Conservation (phyloP, 2,888 invertebrate genomes). For the Steinernema hermaphroditum region DNA sequence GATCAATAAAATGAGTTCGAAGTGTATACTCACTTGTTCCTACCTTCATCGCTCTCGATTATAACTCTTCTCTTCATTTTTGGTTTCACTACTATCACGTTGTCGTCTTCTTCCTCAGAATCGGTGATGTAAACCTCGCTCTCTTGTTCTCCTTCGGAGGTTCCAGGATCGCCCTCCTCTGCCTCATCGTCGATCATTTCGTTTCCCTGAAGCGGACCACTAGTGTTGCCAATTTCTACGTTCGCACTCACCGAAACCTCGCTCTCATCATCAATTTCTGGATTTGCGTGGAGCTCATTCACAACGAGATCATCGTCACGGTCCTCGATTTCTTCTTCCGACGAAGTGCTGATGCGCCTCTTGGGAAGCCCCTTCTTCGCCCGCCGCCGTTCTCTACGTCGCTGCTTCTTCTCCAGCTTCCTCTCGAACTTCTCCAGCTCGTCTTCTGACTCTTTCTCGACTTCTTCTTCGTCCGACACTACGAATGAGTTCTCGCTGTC, state of each 20-base stretch:
- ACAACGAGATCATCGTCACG: conserved; percentile 2
- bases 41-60: not conserved
- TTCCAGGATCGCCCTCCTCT: not conserved
- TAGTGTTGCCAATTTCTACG: too few species aligned
- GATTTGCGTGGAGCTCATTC: conserved; percentile 19
- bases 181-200: conserved; percentile 4
- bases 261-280: not conserved
- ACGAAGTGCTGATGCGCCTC: not conserved
- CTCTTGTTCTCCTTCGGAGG: not conserved
- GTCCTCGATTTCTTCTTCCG: not conserved
- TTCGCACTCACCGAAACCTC: not conserved
- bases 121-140: conserved; percentile 11
- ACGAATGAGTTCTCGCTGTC: conserved; percentile 3
- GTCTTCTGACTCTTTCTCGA: not conserved
- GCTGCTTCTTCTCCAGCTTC: not conserved
- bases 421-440: not conserved
- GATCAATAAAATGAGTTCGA: not conserved
- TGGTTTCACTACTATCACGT: not conserved
- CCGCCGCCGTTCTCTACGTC: not conserved
- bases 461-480: not conserved
- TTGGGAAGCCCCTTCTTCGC: conserved; percentile 3
- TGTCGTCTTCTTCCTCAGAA: not conserved
- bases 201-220: not conserved
- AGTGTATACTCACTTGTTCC: not conserved
- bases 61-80: not conserved